Conservation (phyloP, 2,113 vertebrate genomes). For the Colaptes auratus region DNA sequence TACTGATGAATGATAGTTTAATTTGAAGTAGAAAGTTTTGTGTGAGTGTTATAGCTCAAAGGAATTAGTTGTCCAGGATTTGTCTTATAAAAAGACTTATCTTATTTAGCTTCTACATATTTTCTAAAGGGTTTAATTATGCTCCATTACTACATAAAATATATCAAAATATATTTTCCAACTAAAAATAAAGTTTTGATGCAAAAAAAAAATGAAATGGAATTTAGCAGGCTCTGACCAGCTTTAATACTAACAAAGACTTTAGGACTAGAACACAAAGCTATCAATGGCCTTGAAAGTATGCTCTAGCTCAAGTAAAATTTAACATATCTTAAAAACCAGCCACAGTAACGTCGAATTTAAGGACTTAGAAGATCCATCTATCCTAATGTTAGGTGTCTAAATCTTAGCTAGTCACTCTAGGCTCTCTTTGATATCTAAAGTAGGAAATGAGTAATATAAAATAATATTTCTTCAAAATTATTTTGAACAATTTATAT, state of each 20-base stretch:
- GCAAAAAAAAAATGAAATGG: too few relatives aligned
- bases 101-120: not conserved
- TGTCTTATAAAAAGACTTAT: not conserved
- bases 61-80: not conserved
- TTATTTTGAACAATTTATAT: not conserved
- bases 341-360: not conserved
- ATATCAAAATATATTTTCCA: not conserved
- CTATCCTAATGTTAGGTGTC: not conserved
- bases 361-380: not conserved
- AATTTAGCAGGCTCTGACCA: not conserved
- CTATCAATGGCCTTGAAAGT: not conserved
- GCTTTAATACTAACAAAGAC: not conserved
- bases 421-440: not conserved
- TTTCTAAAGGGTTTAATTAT: not conserved
- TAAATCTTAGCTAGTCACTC: not conserved
- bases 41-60: not conserved
- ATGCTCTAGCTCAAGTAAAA: not conserved
- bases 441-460: not conserved
- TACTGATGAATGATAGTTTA: not conserved
- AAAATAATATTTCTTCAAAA: not conserved
- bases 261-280: not conserved
- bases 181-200: not conserved
- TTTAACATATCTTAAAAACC: not conserved
- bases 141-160: not conserved
- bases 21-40: conserved; percentile 15